Evolutionary conservation across 1,140 invertebrate species (phyloP), one percentile per base, ranked within the genome.

Genomic region (Pachypeltis micranthus): DNA sequence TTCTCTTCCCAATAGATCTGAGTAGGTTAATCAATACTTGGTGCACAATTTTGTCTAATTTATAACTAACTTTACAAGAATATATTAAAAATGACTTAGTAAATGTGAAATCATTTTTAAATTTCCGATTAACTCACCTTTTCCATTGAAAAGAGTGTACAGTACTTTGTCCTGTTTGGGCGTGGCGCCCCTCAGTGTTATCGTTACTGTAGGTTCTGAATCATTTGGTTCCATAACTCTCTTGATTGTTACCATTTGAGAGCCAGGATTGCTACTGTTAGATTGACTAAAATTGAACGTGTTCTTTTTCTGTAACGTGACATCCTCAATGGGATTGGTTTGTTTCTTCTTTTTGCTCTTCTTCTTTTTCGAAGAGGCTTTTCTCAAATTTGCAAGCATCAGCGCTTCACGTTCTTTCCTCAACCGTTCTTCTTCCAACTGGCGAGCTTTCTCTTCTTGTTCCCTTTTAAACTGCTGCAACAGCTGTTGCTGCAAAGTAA

Each of bases 211-310:
- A 27, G 85, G 84, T 65, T 85, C 83, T 14, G 80, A 75, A 67
- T 79, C 81, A 62, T 79, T 80, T 3, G 79, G 78, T 65, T 84
- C 81, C 74, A 83, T 81, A 0, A 87, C 81, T 24, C 85, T 74
- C 58, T 85, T 80, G 66, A 88, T 87, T 1, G 86, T 88, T 2
- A 88, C 86, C 72, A 87, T 87, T 62, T 85, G 81, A 28, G 81
- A 79, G 2, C 29, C 59, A 16, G 63, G 47, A 34, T 61, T 59
- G 12, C 28, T 57, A 10, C 16, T 19, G 27, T 24, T 23, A 21
- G 7, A 4, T 62, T 62, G 47, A 19, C 44, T 27, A 25, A n/a
- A 27, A 16, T 14, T 63, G 47, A 63, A 29, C 19, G 19, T 59
- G 31, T 55, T 56, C 14, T 44, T 63, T 28, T 44, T 27, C n/a